These are phyloP conservation scores for Hirundo rustica DNA, from an alignment of 2,797 vertebrate species.

Conservation along the genomic window DNA sequence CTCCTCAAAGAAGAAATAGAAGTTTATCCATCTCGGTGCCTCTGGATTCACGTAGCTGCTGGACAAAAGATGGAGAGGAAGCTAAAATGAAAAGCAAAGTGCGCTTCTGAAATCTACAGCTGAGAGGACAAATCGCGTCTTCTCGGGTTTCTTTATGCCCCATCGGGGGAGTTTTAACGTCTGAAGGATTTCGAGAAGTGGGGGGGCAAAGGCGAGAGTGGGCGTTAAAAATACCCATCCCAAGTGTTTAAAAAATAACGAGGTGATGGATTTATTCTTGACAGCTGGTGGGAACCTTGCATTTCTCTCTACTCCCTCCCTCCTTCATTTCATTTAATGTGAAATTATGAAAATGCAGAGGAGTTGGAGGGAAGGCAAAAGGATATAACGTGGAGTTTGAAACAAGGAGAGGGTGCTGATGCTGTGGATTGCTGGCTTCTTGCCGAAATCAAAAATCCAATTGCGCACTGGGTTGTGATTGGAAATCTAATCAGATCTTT, in stretches of 20 bases:
- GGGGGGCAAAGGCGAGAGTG: slow-evolving; percentile 34
- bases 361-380: slow-evolving; percentile 68
- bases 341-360: slow-evolving; percentile 77
- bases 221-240: slow-evolving; percentile 38
- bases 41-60: slow-evolving; percentile 29
- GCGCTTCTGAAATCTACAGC: slow-evolving; percentile 45
- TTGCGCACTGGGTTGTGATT: slow-evolving; percentile 95
- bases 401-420: slow-evolving; percentile 57
- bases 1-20: slow-evolving; percentile 50
- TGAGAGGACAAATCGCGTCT: slow-evolving; percentile 32
- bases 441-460: slow-evolving; percentile 77
- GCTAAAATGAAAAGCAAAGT: slow-evolving; percentile 47
- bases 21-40: slow-evolving; percentile 38
- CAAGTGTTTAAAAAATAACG: slow-evolving; percentile 32
- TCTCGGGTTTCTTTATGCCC: slow-evolving; percentile 26
- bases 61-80: slow-evolving; percentile 62
- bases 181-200: slow-evolving; percentile 42
- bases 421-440: slow-evolving; percentile 64
- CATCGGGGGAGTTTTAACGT: slow-evolving; percentile 38
- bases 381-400: slow-evolving; percentile 72
- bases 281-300: slow-evolving; percentile 75
- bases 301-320: slow-evolving; percentile 50
- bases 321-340: slow-evolving; percentile 66
- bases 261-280: slow-evolving; percentile 69
- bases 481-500: slow-evolving; percentile 91